Evolutionary conservation across 2,888 invertebrate genomes (phyloP).

Genomic region (Neuroscelio doddi): DNA sequence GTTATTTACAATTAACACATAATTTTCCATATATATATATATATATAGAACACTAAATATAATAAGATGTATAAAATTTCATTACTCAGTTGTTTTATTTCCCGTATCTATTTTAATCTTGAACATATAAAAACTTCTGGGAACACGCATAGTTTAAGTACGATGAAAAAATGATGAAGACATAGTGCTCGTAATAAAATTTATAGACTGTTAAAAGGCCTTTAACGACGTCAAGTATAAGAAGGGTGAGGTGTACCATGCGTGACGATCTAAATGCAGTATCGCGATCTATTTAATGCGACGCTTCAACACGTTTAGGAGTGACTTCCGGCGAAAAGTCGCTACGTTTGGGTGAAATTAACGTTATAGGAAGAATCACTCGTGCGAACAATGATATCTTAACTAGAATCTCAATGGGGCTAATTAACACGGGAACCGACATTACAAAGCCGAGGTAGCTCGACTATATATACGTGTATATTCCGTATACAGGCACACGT

Average conservation of each 20-base stretch:
- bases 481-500: slow-evolving; percentile 5
- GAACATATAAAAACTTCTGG: no score
- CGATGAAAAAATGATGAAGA: no score
- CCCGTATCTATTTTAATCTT: no score
- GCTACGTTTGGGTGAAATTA: slow-evolving; percentile 25
- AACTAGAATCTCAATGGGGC: slow-evolving; percentile 63
- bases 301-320: slow-evolving; percentile 31
- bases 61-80: no score
- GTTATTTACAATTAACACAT: no score
- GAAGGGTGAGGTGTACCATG: slow-evolving; percentile 18
- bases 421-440: slow-evolving; percentile 64
- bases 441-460: slow-evolving; percentile 49
- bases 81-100: no score
- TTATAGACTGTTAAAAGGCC: slow-evolving; percentile 16
- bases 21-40: no score
- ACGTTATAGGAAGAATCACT: slow-evolving; percentile 39
- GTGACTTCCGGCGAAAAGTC: slow-evolving; percentile 28
- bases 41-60: no score
- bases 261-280: slow-evolving; percentile 34
- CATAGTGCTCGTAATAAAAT: slow-evolving; percentile 1
- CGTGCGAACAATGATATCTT: slow-evolving; percentile 60
- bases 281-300: neutral
- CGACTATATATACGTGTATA: no score
- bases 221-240: slow-evolving; percentile 24
- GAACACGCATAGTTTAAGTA: no score